phyloP scores from a whole-genome alignment of 2,113 vertebrate genomes.

The Periophthalmodon schlosseri region DNA sequence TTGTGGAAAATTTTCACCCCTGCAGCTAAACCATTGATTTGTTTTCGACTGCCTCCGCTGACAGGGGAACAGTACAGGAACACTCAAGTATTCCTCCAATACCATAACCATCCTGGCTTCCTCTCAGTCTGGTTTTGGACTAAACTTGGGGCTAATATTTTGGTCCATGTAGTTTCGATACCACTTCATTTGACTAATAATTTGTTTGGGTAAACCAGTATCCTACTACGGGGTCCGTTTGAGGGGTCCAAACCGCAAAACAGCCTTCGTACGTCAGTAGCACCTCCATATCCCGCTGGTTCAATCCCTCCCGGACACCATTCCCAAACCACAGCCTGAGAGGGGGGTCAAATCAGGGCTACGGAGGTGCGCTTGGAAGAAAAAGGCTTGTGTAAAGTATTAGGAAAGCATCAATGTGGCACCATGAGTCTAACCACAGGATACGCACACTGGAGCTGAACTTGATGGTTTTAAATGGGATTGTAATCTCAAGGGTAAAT shows the following conservation, averaged over 20 bases:
- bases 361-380: slow-evolving; percentile 5
- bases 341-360: slow-evolving; percentile 22
- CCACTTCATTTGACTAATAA: slow-evolving; percentile 18
- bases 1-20: slow-evolving; percentile 3
- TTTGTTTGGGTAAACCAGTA: slow-evolving; percentile 33
- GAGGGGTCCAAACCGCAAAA: slow-evolving; percentile 20
- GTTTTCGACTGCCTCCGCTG: not conserved
- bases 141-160: not conserved
- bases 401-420: slow-evolving; percentile 12
- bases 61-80: not conserved
- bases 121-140: slow-evolving; percentile 9
- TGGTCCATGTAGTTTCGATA: slow-evolving; percentile 13
- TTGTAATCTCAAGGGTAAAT: slow-evolving; percentile 10
- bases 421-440: slow-evolving; percentile 25
- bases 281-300: slow-evolving; percentile 17
- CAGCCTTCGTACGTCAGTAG: slow-evolving; percentile 21
- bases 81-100: slow-evolving; percentile 2
- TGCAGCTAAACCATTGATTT: slow-evolving; percentile 3
- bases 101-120: slow-evolving; percentile 4
- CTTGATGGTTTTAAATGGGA: slow-evolving; percentile 6
- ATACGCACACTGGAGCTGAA: not conserved
- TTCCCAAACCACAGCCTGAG: slow-evolving; percentile 12
- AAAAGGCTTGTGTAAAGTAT: not conserved
- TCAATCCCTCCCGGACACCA: slow-evolving; percentile 28
- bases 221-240: slow-evolving; percentile 7